Percentiles rank a stretch among this genome's conserved stretches.
phyloP scores from a whole-genome alignment of 2,113 vertebrate species.

The Myotis lucifugus region DNA sequence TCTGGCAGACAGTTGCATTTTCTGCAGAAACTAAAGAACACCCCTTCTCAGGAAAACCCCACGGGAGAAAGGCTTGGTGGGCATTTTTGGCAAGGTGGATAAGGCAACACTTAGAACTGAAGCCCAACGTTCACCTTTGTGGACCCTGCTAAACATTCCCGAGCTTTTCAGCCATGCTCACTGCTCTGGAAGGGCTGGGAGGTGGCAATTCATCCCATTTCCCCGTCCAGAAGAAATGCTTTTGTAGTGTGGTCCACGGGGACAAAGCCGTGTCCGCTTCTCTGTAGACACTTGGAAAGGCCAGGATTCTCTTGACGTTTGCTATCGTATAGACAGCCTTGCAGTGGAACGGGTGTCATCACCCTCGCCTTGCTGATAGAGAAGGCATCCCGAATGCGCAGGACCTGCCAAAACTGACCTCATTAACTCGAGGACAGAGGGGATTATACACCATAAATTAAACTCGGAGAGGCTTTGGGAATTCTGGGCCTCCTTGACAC shows the following conservation, averaged over 20 bases:
- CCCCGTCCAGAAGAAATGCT: neutral
- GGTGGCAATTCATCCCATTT: neutral
- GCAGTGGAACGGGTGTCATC: neutral
- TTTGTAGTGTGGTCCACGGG: neutral
- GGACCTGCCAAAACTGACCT: neutral
- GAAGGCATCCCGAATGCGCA: neutral
- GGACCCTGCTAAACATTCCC: neutral
- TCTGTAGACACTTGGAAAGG: neutral
- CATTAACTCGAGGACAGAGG: constrained; percentile 52
- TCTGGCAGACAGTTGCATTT: neutral
- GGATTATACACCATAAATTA: constrained; percentile 34
- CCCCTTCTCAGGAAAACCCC: neutral
- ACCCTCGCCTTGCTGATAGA: neutral
- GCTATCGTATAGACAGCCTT: neutral
- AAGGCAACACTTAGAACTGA: neutral
- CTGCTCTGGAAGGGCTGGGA: neutral
- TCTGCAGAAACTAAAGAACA: neutral
- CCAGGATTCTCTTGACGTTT: neutral
- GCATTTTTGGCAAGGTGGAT: neutral
- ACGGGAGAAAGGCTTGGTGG: neutral
- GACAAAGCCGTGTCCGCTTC: neutral
- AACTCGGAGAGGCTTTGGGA: constrained; percentile 29
- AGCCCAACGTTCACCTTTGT: neutral
- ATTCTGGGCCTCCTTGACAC: neutral
- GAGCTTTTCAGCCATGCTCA: neutral